Conservation (phyloP, 2,113 vertebrate species). For the Pygoscelis antarcticus region DNA sequence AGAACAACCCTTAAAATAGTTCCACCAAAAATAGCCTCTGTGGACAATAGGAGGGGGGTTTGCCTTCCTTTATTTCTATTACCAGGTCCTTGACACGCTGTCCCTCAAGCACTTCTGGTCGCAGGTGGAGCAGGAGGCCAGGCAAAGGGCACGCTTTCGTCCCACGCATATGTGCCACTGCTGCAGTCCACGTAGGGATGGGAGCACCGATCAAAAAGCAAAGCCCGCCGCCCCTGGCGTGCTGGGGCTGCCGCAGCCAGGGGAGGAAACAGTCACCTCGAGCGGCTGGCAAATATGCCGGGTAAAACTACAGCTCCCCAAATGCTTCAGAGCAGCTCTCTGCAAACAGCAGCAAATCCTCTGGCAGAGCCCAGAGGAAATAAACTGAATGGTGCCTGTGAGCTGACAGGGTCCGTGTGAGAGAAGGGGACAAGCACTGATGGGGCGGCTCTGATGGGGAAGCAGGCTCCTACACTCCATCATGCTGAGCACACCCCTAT, state of each 20-base stretch:
- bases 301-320: not conserved
- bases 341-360: slow-evolving; percentile 20
- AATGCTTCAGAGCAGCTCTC: not conserved
- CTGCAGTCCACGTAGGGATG: not conserved
- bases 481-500: not conserved
- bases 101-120: not conserved
- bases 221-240: accelerated
- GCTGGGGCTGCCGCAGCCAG: not conserved
- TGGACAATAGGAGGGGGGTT: not conserved
- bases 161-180: accelerated
- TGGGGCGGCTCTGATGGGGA: not conserved
- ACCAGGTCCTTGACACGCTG: slow-evolving; percentile 26
- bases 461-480: not conserved
- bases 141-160: not conserved
- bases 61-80: slow-evolving; percentile 54
- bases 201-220: not conserved
- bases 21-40: slow-evolving; percentile 67
- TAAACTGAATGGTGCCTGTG: not conserved
- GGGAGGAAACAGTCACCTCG: not conserved
- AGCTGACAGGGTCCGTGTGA: not conserved
- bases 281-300: not conserved
- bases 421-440: not conserved
- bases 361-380: not conserved
- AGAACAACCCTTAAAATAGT: slow-evolving; percentile 75
- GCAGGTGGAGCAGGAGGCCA: not conserved